phyloP scores from a whole-genome alignment of 1,140 invertebrate genomes.

The Prorops nasuta region DNA sequence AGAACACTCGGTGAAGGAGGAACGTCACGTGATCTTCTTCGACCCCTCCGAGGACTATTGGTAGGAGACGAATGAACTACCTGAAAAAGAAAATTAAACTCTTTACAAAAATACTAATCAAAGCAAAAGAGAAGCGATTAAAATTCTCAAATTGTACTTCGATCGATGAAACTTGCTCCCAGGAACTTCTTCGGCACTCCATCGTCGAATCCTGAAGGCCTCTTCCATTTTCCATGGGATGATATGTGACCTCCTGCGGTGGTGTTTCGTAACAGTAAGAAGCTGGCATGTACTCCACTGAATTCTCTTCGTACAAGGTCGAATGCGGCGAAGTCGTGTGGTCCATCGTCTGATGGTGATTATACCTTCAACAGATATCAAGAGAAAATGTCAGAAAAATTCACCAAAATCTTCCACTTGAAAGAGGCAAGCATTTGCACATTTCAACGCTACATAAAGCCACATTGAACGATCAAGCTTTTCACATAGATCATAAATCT shows the following conservation, averaged over 20 bases:
- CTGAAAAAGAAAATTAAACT: slow-evolving; percentile 16
- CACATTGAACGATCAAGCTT: background rate
- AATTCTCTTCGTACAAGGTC: slow-evolving; percentile 47
- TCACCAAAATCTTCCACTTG: background rate
- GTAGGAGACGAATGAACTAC: slow-evolving; percentile 30
- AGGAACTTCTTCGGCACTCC: slow-evolving; percentile 34
- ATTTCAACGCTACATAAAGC: too few species aligned
- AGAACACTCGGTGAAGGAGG: slow-evolving; percentile 62
- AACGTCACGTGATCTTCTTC: slow-evolving; percentile 46
- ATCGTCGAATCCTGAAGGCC: slow-evolving; percentile 25
- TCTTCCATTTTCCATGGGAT: slow-evolving; percentile 30
- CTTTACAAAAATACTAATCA: background rate
- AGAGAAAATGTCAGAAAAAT: background rate
- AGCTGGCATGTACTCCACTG: slow-evolving; percentile 43
- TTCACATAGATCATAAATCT: background rate
- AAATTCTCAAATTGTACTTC: background rate
- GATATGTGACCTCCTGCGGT: slow-evolving; percentile 45
- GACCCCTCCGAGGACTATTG: slow-evolving; percentile 42
- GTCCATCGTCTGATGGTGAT: slow-evolving; percentile 32
- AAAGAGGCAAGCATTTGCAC: too few species aligned
- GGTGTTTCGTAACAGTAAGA: slow-evolving; percentile 49
- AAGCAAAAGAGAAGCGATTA: background rate
- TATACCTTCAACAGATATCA: slow-evolving; percentile 31
- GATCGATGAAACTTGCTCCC: slow-evolving; percentile 38
- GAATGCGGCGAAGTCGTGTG: slow-evolving; percentile 35